A percentile compares a stretch with the other conserved stretches of the same genome.
Evolutionary conservation across 2,797 vertebrate genomes (phyloP).

Genomic region (Acanthiza pusilla): DNA sequence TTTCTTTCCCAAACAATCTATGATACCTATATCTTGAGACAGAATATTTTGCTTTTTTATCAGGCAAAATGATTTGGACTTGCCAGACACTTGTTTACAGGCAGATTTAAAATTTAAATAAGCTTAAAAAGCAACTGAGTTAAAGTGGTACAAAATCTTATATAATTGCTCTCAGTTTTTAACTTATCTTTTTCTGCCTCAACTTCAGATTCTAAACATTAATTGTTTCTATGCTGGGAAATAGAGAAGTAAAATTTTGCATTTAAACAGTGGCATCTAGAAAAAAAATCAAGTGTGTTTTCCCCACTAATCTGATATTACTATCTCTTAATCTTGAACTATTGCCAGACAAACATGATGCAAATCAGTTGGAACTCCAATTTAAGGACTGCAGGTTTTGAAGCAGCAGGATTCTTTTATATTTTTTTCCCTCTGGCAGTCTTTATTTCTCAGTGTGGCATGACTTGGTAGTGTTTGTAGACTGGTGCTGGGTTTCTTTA

Average conservation of each 20-base stretch:
- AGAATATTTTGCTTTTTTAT: neutral
- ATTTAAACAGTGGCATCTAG: neutral
- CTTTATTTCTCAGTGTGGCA: neutral
- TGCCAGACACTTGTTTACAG: neutral
- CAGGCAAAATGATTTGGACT: neutral
- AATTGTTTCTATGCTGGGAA: neutral
- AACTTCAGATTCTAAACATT: neutral
- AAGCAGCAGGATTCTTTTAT: neutral
- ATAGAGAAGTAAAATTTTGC: neutral
- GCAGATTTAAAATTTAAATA: slow-evolving; percentile 21
- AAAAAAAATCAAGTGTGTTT: neutral
- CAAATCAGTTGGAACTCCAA: neutral
- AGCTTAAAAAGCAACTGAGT: neutral
- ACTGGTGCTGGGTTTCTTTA: neutral
- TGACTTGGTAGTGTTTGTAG: neutral
- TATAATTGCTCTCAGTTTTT: neutral
- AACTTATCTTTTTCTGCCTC: neutral
- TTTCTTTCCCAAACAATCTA: neutral
- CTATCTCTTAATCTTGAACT: neutral
- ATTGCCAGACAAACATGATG: neutral
- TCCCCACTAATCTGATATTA: neutral
- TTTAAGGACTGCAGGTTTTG: neutral
- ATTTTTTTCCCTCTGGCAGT: rapidly evolving
- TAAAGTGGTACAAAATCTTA: neutral
- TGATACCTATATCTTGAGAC: neutral